Evolutionary conservation across 2,797 vertebrate species (phyloP), one percentile per base, ranked within the genome.

Genomic region (Kryptolebias ocellatus): DNA sequence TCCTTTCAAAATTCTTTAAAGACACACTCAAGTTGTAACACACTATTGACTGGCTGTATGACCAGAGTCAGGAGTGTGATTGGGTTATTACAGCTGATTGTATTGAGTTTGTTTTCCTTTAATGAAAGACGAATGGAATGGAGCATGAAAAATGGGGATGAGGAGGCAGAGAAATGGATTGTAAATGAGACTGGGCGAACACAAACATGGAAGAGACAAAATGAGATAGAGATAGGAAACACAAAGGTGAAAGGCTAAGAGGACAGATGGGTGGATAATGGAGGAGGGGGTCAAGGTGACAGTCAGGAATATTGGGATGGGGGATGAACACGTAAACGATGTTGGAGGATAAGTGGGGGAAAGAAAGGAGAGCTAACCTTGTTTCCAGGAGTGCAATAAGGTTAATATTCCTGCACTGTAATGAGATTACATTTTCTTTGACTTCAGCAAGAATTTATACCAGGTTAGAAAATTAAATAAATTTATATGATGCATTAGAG

Each of bases 31-130:
- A 60, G 34, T 55, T 61, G 12, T 5, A 39, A n/a, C 39, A 15
- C 54, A 16, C 8, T 50, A 20, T 34, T 49, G 28, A 46, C 28
- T 46, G n/a, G 28, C 61, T 54, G 66, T 76, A 70, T 8, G 57
- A 70, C 70, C 84, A 5, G 60, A 70, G 67, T 28, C 47, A 37
- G 63, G 29, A 64, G 65, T 58, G 51, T 80, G 72, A 86, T 89
- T 76, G 72, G 77, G 67, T 84, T 83, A 86, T 81, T 81, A 78
- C 51, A 71, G 75, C 51, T 83, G 79, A 81, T 83, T 67, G 70
- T 70, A 87, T 84, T 80, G 83, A 81, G 78, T 90, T 84, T 79
- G 72, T 76, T 80, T 71, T 85, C 55, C n/a, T 76, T 54, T 87
- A 89, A 89, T 87, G 79, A 86, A 86, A 83, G 76, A 62, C 65